Percentiles rank a stretch among this genome's conserved stretches.
Evolutionary conservation across 2,797 vertebrate species (phyloP).

Genomic region (Coranthus polyacanthus): DNA sequence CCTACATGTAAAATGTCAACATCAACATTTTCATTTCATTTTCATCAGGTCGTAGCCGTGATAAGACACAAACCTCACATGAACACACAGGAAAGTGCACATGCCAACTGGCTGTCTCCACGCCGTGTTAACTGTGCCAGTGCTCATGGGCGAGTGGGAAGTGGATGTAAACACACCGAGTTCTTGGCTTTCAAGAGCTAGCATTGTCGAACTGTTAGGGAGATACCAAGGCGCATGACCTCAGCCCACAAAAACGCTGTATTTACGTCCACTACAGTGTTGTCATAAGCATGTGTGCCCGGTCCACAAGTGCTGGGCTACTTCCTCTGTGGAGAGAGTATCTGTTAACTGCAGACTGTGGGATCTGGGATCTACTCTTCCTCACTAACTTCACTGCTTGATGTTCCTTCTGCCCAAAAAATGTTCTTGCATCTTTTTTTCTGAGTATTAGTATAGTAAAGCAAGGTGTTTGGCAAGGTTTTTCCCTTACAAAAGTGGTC

Average conservation of each 20-base stretch:
- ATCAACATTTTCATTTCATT: constrained; percentile 25
- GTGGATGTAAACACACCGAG: constrained; percentile 39
- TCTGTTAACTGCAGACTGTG: too few relatives aligned
- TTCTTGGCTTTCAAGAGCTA: neutral
- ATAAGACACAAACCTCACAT: constrained; percentile 32
- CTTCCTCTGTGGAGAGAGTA: constrained; percentile 1
- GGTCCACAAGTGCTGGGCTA: neutral
- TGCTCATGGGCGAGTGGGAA: neutral
- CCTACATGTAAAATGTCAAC: constrained; percentile 36
- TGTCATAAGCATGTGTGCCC: neutral
- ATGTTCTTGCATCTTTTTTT: too few relatives aligned
- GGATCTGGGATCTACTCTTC: too few relatives aligned
- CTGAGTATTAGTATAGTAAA: too few relatives aligned
- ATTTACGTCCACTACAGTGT: constrained; percentile 19
- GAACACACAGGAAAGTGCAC: constrained; percentile 24
- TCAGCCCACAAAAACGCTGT: constrained; percentile 6
- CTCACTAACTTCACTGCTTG: too few relatives aligned
- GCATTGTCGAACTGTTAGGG: constrained; percentile 5
- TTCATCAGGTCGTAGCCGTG: constrained; percentile 21
- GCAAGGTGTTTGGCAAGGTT: too few relatives aligned
- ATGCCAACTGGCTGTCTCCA: constrained; percentile 27
- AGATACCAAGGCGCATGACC: constrained; percentile 16
- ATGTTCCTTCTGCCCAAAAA: too few relatives aligned
- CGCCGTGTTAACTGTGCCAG: constrained; percentile 18
- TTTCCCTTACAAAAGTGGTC: too few relatives aligned